phyloP scores from a whole-genome alignment of 2,113 vertebrate species.

The Rafetus swinhoei region DNA sequence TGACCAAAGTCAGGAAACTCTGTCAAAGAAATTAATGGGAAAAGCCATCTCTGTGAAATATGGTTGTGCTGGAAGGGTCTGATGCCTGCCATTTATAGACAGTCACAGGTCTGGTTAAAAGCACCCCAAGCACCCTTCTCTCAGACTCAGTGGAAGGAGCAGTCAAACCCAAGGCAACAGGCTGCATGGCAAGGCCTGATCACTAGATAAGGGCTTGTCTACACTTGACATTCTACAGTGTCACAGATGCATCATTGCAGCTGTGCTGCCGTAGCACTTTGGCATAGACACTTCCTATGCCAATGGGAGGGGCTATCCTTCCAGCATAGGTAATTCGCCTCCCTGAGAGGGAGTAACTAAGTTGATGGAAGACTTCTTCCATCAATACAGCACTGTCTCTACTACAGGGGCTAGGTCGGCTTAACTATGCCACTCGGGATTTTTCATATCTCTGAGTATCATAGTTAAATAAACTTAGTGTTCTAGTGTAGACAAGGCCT shows the following conservation, averaged over 20 bases:
- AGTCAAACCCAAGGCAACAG: fast-evolving
- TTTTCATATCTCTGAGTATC: no score
- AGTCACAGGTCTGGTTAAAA: not conserved
- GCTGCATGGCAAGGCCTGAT: not conserved
- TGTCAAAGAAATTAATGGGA: not conserved
- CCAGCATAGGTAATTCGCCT: not conserved
- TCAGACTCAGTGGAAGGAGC: not conserved
- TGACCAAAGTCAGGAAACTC: not conserved
- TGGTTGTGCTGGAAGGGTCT: not conserved
- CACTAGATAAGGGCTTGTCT: not conserved
- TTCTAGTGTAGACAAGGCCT: not conserved
- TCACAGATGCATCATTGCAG: not conserved
- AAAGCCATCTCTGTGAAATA: not conserved
- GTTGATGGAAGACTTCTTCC: not conserved
- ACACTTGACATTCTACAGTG: not conserved
- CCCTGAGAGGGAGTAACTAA: not conserved
- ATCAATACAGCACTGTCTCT: not conserved
- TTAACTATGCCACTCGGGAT: not conserved
- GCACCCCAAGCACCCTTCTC: not conserved
- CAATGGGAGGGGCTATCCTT: not conserved
- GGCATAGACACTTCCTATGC: no score
- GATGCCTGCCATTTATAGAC: not conserved
- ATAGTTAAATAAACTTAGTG: not conserved
- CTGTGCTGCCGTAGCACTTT: not conserved
- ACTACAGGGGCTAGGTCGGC: not conserved